Percentiles rank a stretch among this genome's conserved stretches.
phyloP scores from a whole-genome alignment of 2,797 vertebrate species.

The Takifugu rubripes region DNA sequence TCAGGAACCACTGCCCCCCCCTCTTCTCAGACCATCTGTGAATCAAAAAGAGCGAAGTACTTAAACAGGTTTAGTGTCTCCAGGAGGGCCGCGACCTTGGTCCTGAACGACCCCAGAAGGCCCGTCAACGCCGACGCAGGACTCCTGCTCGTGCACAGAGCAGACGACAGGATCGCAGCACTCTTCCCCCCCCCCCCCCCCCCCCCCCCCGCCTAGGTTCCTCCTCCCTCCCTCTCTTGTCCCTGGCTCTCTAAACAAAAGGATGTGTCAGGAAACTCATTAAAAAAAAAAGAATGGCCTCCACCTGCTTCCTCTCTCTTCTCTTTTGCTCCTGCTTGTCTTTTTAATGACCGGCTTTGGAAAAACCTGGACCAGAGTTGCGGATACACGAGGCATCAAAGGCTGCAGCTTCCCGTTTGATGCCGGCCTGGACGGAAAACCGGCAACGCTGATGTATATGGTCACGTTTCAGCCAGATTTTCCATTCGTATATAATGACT shows the following conservation, averaged over 20 bases:
- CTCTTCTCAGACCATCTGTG: constrained; percentile 70
- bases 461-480: too few relatives aligned
- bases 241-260: constrained; percentile 55
- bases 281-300: constrained; percentile 70
- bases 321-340: constrained; percentile 49
- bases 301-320: constrained; percentile 63
- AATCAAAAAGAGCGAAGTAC: constrained; percentile 63
- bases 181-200: constrained; percentile 11
- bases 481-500: too few relatives aligned
- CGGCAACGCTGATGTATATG: too few relatives aligned
- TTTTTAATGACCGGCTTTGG: constrained; percentile 59
- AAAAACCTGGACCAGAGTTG: constrained; percentile 40
- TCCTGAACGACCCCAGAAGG: constrained; percentile 55
- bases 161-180: constrained; percentile 70
- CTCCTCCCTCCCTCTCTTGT: constrained; percentile 31
- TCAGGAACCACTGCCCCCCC: constrained; percentile 31
- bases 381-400: constrained; percentile 11
- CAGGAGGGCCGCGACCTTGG: constrained; percentile 73
- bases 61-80: constrained; percentile 62
- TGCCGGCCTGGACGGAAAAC: too few relatives aligned
- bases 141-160: constrained; percentile 65
- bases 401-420: too few relatives aligned
- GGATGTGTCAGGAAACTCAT: constrained; percentile 71
- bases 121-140: constrained; percentile 54
- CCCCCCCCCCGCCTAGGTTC: constrained; percentile 17